Conservation (phyloP, 64 coral and sea anemone species). For the Anthopleura sola region DNA sequence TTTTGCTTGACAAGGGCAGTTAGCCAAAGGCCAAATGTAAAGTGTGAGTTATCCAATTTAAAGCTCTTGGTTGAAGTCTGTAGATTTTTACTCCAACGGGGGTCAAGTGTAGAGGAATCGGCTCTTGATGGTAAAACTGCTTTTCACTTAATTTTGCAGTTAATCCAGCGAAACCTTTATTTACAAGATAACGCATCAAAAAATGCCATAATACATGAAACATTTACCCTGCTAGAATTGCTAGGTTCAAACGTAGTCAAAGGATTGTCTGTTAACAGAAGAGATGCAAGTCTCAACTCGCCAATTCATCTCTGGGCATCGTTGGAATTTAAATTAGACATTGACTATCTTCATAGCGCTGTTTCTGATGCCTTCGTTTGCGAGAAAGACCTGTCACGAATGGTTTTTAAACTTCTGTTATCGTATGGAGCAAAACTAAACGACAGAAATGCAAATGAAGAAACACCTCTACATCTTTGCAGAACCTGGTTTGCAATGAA, state of each 20-base stretch:
- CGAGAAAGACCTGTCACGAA: neutral
- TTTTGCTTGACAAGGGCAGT: neutral
- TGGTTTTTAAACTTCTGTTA: neutral
- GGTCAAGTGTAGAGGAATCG: neutral
- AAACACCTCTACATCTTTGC: constrained; percentile 3
- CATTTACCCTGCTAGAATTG: neutral
- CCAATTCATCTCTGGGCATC: neutral
- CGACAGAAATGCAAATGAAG: neutral
- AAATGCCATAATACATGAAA: neutral
- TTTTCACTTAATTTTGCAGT: neutral
- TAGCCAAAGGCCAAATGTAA: neutral
- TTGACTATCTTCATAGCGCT: neutral
- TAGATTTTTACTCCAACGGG: neutral
- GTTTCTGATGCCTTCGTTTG: neutral
- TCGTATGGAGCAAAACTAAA: neutral
- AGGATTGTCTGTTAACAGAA: neutral
- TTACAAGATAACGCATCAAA: neutral
- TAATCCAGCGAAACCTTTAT: neutral
- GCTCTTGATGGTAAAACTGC: neutral
- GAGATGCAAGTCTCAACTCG: neutral
- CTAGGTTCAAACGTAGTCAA: neutral
- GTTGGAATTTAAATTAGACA: neutral
- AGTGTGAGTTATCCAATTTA: neutral
- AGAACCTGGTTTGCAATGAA: neutral
- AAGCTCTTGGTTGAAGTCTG: neutral